Conservation (phyloP, 2,888 invertebrate genomes). For the Diloba caeruleocephala region DNA sequence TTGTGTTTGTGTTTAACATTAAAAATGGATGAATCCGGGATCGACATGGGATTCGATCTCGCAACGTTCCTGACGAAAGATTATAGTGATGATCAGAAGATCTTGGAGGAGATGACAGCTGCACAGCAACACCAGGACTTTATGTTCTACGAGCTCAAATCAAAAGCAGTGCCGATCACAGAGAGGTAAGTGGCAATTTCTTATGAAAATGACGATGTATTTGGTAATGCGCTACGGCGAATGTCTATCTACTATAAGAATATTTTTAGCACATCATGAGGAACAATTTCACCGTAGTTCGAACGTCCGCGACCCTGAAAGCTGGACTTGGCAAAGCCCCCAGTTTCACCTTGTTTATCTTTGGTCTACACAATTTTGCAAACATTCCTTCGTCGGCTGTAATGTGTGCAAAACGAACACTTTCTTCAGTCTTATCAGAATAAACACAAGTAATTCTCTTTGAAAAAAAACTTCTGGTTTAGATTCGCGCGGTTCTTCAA, state of each 20-base stretch:
- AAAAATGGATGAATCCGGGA: constrained; percentile 91
- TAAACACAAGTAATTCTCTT: constrained; percentile 19
- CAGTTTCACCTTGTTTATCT: constrained; percentile 79
- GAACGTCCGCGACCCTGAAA: constrained; percentile 81
- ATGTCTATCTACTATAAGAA: constrained; percentile 67
- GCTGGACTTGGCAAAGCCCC: constrained; percentile 85
- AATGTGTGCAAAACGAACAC: constrained; percentile 35
- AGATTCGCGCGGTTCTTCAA: constrained; percentile 7
- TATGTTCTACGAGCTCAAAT: constrained; percentile 91
- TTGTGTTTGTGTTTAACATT: constrained; percentile 57
- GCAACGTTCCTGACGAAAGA: constrained; percentile 88
- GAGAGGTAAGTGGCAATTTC: constrained; percentile 85
- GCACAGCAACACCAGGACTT: constrained; percentile 89
- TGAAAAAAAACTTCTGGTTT: not conserved
- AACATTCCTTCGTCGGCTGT: constrained; percentile 55
- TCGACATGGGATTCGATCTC: constrained; percentile 91
- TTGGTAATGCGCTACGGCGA: constrained; percentile 57
- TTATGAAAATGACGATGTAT: constrained; percentile 49
- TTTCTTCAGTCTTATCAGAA: constrained; percentile 35
- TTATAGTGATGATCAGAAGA: constrained; percentile 85
- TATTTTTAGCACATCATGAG: constrained; percentile 85
- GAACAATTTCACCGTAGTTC: constrained; percentile 83
- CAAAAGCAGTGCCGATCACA: constrained; percentile 88
- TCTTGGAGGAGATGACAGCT: constrained; percentile 88
- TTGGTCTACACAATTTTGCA: constrained; percentile 64